phyloP scores from a whole-genome alignment of 2,113 vertebrate species.

The Phoenicopterus ruber region DNA sequence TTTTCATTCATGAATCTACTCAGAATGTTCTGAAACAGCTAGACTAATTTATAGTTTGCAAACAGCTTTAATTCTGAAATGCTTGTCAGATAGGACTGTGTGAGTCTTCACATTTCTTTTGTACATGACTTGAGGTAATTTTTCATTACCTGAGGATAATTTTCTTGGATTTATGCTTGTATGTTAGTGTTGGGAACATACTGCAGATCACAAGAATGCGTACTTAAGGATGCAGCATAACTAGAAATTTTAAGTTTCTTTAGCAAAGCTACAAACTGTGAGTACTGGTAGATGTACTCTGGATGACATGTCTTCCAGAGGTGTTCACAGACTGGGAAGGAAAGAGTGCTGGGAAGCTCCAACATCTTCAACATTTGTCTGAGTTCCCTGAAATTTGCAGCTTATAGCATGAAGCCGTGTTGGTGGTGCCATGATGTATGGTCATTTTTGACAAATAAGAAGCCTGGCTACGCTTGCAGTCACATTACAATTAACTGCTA shows the following conservation, averaged over 20 bases:
- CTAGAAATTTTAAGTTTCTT: neutral
- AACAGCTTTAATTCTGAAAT: neutral
- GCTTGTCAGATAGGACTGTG: neutral
- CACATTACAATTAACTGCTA: neutral
- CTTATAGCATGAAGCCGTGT: neutral
- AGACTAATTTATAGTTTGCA: neutral
- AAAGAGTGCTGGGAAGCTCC: neutral
- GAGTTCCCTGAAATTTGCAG: neutral
- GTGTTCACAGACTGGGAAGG: neutral
- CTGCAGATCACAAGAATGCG: neutral
- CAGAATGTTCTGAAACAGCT: slow-evolving; percentile 4
- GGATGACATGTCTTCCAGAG: neutral
- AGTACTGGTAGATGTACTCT: neutral
- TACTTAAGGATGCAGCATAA: neutral
- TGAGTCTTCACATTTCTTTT: neutral
- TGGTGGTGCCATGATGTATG: neutral
- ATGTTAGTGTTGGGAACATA: neutral
- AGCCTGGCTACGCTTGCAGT: neutral
- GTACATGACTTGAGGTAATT: neutral
- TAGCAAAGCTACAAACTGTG: neutral
- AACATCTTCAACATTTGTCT: neutral
- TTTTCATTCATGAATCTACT: neutral
- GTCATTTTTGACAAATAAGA: neutral
- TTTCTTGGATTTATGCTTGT: neutral
- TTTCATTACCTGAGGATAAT: neutral